phyloP scores from a whole-genome alignment of 2,888 invertebrate genomes.

The Drosophila melanosoma region DNA sequence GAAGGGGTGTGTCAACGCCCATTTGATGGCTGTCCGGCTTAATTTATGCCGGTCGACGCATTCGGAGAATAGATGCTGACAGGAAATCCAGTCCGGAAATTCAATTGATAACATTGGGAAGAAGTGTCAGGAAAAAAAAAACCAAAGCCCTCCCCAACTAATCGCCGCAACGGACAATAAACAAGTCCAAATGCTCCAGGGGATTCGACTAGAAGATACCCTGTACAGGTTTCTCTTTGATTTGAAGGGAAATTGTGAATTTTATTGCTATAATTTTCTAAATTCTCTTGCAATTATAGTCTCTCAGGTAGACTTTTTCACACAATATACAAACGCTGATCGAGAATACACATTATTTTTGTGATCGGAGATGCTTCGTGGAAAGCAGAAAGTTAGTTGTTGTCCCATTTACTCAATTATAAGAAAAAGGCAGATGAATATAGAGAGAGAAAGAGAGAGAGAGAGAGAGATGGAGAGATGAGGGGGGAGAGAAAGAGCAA shows the following conservation, averaged over 20 bases:
- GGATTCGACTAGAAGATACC: not conserved
- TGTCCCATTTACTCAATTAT: not conserved
- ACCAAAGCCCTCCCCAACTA: not conserved
- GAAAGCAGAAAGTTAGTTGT: not conserved
- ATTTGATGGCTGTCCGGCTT: conserved; percentile 34
- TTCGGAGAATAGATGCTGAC: conserved; percentile 30
- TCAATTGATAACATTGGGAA: conserved; percentile 49
- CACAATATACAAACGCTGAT: not conserved
- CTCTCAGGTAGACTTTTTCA: too few relatives aligned
- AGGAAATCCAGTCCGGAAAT: conserved; percentile 60
- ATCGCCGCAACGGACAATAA: not conserved
- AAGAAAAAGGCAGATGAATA: not conserved
- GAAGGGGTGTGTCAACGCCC: conserved; percentile 32
- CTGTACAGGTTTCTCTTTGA: not conserved
- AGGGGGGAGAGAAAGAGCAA: not conserved
- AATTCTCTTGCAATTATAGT: not conserved
- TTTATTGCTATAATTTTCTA: not conserved
- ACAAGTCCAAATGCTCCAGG: not conserved
- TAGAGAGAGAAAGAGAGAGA: not conserved
- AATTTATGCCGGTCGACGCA: conserved; percentile 54
- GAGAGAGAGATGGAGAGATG: not conserved
- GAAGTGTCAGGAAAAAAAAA: conserved; percentile 16
- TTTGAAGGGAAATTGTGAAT: not conserved
- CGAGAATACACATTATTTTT: too few relatives aligned
- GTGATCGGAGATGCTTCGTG: too few relatives aligned